Evolutionary conservation across 2,888 invertebrate genomes (phyloP).

Genomic region (Netelia melanura): DNA sequence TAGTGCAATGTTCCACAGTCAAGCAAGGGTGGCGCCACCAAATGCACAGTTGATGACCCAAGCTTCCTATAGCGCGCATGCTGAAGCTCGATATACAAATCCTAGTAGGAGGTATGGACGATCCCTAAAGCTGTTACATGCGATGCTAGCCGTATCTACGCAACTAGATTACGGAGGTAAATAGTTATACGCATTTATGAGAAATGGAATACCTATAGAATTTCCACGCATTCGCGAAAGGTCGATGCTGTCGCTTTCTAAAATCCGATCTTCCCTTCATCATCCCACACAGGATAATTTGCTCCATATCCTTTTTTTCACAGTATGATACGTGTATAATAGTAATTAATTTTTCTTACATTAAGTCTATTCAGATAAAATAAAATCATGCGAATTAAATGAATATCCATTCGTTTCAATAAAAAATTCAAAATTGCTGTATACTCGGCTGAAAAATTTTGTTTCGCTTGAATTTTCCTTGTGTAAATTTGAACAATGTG

Average conservation of each 20-base stretch:
- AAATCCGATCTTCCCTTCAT: too few species aligned
- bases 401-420: neutral
- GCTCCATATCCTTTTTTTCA: too few species aligned
- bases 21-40: constrained; percentile 12
- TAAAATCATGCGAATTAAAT: constrained; percentile 10
- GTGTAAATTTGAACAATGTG: too few species aligned
- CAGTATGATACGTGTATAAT: too few species aligned
- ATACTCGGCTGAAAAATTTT: too few species aligned
- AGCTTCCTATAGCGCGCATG: neutral
- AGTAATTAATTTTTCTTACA: neutral
- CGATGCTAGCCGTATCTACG: neutral
- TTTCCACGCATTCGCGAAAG: constrained; percentile 37
- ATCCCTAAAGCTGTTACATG: too few species aligned
- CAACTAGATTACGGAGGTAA: neutral
- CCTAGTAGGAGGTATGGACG: neutral
- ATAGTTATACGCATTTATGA: neutral
- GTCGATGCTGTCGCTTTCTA: constrained; percentile 3
- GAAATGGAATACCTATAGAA: neutral
- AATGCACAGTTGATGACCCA: constrained; percentile 4
- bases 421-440: neutral
- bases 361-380: neutral
- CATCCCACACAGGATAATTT: too few species aligned
- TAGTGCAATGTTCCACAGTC: neutral
- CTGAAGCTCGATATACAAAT: constrained; percentile 1
- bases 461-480: too few species aligned